Evolutionary conservation across 2,888 invertebrate species (phyloP), one percentile per base, ranked within the genome.

Genomic region (Didymodactylos carnosus): DNA sequence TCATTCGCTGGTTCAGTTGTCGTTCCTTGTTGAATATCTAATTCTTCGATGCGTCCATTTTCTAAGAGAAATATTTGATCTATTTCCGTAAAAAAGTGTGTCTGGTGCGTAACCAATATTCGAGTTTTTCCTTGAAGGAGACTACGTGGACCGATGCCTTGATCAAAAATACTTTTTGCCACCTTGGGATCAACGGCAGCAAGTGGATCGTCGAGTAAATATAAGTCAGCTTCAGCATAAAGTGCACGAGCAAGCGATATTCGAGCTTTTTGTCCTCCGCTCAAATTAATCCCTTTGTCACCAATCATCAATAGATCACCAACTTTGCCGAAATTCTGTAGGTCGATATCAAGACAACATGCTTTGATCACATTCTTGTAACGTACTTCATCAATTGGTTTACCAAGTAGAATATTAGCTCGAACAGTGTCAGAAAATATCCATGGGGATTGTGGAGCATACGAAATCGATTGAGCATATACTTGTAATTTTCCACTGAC

Each of bases 391-490:
- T 84, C 79, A 41, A 80, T 80, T 1, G 80, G 77, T 76, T 81
- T 81, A 25, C 84, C 84, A 80, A 86, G 86, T 40, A 85, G 78
- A 72, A 87, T 84, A 77, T 87, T 87, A 70, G 86, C 84, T 75
- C 82, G 86, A 0, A 97, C 89, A 76, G 90, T 90, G 2, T 87
- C 87, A 70, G 87, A 86, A 78, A 87, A 85, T 72, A 86, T 85
- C 86, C 86, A 86, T 0, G 86, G 85, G 78, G 85, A 85, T 75
- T 82, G 82, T 53, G 82, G 78, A 8, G 82, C 80, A 77, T 82
- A 82, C 0, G 81, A 81, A 19, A 81, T 75, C 11, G 79, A 78
- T 25, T 81, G 82, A 81, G 81, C 46, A n/a, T 43, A 46, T 23
- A 69, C 43, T 69, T 43, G 69, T 39, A 62, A 29, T 19, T 69